Conservation (phyloP, 2,113 vertebrate species). For the Lepisosteus osseus region DNA sequence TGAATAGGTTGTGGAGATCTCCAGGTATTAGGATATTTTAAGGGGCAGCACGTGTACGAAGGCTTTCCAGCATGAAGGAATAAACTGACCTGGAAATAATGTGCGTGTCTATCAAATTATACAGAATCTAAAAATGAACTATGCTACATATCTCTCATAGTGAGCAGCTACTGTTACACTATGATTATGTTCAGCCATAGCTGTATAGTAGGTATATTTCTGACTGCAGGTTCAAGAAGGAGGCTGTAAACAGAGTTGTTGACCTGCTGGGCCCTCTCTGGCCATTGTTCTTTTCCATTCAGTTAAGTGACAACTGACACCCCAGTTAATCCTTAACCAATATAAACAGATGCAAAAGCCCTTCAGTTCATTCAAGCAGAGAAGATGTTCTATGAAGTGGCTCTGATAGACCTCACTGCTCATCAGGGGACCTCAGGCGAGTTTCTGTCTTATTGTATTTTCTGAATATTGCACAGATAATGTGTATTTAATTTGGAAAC, state of each 20-base stretch:
- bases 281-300: constrained; percentile 29
- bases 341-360: constrained; percentile 71
- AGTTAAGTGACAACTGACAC: constrained; percentile 48
- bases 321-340: constrained; percentile 60
- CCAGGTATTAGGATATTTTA: constrained; percentile 44
- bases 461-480: not conserved
- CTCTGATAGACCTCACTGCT: constrained; percentile 61
- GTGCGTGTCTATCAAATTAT: no score
- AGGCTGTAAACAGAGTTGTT: no score
- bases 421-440: constrained; percentile 65
- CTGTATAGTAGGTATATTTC: no score
- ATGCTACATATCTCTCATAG: no score
- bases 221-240: no score
- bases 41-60: constrained; percentile 36
- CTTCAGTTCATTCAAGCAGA: constrained; percentile 66
- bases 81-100: no score
- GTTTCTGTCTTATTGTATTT: constrained; percentile 33
- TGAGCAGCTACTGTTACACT: no score
- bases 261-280: constrained; percentile 23
- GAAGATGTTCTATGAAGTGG: constrained; percentile 73
- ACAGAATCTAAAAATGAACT: no score
- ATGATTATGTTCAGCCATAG: no score
- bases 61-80: no score
- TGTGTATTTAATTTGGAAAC: not conserved
- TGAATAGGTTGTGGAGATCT: constrained; percentile 26